Conservation (phyloP, 2,113 vertebrate genomes). For the Phrynosoma blainvillii region DNA sequence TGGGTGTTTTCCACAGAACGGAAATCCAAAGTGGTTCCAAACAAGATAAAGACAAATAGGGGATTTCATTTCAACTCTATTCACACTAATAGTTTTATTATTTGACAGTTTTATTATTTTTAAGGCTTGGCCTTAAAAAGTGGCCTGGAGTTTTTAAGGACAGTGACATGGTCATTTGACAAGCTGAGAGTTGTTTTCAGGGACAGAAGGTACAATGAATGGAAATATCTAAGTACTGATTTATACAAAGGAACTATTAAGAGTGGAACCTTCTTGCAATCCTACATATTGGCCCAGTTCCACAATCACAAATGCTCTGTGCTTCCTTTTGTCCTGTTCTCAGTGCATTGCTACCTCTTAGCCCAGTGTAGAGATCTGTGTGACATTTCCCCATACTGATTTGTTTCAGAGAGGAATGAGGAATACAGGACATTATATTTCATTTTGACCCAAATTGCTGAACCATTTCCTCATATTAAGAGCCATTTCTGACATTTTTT, state of each 20-base stretch:
- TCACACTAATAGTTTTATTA: neutral
- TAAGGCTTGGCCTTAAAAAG: neutral
- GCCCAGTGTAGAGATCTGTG: neutral
- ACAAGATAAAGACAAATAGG: neutral
- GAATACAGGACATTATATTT: constrained; percentile 1
- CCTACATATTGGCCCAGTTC: neutral
- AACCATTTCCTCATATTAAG: constrained; percentile 29
- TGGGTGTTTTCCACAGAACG: neutral
- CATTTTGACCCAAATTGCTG: constrained; percentile 22
- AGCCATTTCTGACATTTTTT: constrained; percentile 14
- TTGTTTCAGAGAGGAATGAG: constrained; percentile 15
- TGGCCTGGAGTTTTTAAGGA: neutral
- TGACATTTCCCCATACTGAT: neutral
- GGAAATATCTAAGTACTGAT: neutral
- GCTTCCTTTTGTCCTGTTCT: neutral
- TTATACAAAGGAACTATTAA: neutral
- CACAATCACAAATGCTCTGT: constrained; percentile 2
- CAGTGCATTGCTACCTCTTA: neutral
- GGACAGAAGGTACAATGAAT: neutral
- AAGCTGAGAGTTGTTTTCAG: neutral
- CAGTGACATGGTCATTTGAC: neutral
- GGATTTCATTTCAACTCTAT: neutral
- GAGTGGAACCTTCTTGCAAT: neutral
- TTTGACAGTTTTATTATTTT: neutral
- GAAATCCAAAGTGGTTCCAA: neutral